phyloP scores from a whole-genome alignment of 2,888 invertebrate genomes.

The Calameuta filiformis region DNA sequence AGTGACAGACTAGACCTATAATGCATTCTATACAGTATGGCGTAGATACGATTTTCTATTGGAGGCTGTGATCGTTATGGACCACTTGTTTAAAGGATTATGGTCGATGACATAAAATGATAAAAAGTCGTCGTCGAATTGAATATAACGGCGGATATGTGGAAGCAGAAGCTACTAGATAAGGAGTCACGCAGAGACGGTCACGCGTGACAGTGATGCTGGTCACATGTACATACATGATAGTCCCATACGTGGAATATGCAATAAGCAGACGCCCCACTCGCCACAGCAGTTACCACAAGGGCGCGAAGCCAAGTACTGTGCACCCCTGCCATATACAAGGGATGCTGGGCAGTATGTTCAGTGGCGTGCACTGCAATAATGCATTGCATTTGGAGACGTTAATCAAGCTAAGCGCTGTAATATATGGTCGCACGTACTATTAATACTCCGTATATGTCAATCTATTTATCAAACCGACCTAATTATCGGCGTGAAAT shows the following conservation, averaged over 20 bases:
- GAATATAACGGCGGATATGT: neutral
- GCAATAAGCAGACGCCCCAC: conserved; percentile 37
- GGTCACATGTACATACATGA: conserved; percentile 22
- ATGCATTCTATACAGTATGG: neutral
- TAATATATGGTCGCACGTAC: conserved; percentile 44
- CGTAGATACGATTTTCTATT: neutral
- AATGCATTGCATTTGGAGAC: conserved; percentile 48
- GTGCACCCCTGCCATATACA: conserved; percentile 4
- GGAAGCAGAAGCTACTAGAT: neutral
- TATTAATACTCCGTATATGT: conserved; percentile 39
- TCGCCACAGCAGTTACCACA: conserved; percentile 16
- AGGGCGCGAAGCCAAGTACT: conserved; percentile 23
- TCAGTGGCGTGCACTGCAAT: conserved; percentile 37
- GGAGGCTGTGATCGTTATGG: neutral
- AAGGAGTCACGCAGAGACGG: conserved; percentile 5
- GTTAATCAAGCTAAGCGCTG: conserved; percentile 54
- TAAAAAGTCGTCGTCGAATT: neutral
- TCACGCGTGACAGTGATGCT: conserved; percentile 29
- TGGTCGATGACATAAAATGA: neutral
- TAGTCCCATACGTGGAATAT: conserved; percentile 33
- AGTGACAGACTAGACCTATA: neutral
- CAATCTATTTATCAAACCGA: conserved; percentile 52
- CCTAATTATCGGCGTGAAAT: conserved; percentile 46
- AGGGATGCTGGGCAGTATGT: conserved; percentile 20
- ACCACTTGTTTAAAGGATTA: neutral